Evolutionary conservation across 2,113 vertebrate species (phyloP), one percentile per base, ranked within the genome.

Genomic region (Melanocharis versteri): DNA sequence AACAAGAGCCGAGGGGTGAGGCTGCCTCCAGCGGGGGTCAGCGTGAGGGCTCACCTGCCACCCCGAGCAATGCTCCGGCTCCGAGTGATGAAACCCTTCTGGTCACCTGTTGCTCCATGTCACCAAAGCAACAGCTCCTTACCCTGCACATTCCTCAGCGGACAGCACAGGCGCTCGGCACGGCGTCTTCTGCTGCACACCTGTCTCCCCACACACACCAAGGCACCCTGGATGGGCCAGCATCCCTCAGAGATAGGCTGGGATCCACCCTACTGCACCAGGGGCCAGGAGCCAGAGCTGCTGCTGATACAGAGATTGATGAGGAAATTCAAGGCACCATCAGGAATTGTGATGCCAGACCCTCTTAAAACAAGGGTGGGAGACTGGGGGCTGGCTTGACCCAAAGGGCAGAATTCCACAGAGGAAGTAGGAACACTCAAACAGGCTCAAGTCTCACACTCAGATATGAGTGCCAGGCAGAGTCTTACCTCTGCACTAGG

Each of bases 51-150:
- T 90, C 31, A 15, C 51, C 79, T 44, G 61, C 26, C 58, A 76
- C 47, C 64, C 70, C 5, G 2, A 71, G 81, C 40, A 31, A 13
- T 6, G 54, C 57, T 75, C 26, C 3, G 0, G 70, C 61, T 68
- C 71, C 16, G 37, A 9, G 4, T n/a, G 65, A 66, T 12, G 3
- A 68, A 70, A 30, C 6, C 76, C 50, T 56, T 28, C 71, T 24
- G 19, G 71, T 80, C 92, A 96, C 94, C 96, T 94, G 91, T 84
- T 64, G 87, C 77, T 72, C 64, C 19, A 3, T 78, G 80, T 69
- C 53, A 12, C 39, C 87, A 39, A 42, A 65, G 66, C 50, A 47
- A 26, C 42, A 56, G 45, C 66, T 64, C 87, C 58, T 84, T 20
- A 89, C 48, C 69, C 89, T 18, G 79, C 77, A 45, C 45, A 20